A percentile compares a stretch with the other conserved stretches of the same genome.
These are phyloP conservation scores for Itoplectis maculator DNA, from an alignment of 2,888 invertebrate species.

Conservation along the genomic window DNA sequence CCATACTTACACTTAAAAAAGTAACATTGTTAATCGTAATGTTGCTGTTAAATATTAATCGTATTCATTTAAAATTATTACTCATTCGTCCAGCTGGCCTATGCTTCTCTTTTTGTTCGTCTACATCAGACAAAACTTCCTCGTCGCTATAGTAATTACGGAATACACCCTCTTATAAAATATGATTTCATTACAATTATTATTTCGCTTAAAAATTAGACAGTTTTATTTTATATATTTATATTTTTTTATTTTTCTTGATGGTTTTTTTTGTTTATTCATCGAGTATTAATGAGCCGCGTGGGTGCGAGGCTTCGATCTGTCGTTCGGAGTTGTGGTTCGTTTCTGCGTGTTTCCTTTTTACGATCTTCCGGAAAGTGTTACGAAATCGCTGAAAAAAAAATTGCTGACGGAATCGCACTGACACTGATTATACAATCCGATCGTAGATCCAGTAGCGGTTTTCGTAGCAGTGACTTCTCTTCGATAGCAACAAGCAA, in stretches of 20 bases:
- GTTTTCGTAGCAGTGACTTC: neutral
- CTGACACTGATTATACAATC: neutral
- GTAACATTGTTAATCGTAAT: conserved; percentile 78
- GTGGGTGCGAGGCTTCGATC: conserved; percentile 52
- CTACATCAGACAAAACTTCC: conserved; percentile 60
- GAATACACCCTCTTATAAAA: conserved; percentile 82
- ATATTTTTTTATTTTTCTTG: conserved; percentile 30
- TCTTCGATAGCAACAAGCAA: neutral
- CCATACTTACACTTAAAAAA: conserved; percentile 81
- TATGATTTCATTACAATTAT: conserved; percentile 80
- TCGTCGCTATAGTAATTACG: conserved; percentile 75
- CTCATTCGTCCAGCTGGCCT: conserved; percentile 79
- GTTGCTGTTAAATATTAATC: conserved; percentile 75
- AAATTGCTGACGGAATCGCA: neutral
- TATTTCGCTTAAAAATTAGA: conserved; percentile 76
- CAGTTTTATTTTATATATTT: conserved; percentile 67
- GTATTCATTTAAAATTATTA: conserved; percentile 76
- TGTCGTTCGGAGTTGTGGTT: conserved; percentile 8
- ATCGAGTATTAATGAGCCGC: conserved; percentile 65
- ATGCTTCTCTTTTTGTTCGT: conserved; percentile 65
- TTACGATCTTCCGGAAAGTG: conserved; percentile 2
- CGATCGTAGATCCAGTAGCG: neutral
- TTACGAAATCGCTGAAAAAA: conserved; percentile 3
- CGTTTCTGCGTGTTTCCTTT: neutral
- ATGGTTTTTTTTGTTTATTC: conserved; percentile 44